Evolutionary conservation across 2,113 vertebrate genomes (phyloP), one percentile per base, ranked within the genome.

Genomic region (Rynchops niger): DNA sequence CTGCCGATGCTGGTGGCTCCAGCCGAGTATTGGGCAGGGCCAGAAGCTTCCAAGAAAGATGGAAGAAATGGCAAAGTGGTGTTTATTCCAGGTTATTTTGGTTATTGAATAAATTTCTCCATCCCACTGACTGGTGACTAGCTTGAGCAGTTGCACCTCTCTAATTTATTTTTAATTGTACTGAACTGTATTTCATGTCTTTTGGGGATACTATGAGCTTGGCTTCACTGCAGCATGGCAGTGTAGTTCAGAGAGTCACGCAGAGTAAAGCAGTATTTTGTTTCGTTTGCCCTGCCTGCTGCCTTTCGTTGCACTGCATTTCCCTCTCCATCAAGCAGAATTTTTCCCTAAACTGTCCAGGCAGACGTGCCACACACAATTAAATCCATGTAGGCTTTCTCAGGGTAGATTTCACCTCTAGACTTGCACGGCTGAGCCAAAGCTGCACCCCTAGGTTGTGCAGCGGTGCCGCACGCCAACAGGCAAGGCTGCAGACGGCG

Each of bases 1-100:
- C 53, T 85, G 56, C 70, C 14, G 11, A 9, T 10, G 52, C 45
- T 73, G 16, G 40, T 74, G 50, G 47, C 47, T 81, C 79, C 59
- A 86, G 20, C 29, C n/a, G 30, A 49, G 32, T 47, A 32, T 3
- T 52, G n/a, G 50, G 47, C 82, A 88, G 80, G 25, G 36, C 69
- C 87, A 82, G 55, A 94, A 85, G 25, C 77, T 87, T 94, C 66
- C 26, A 84, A 85, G 86, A 92, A 94, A 69, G 45, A 69, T 45
- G 19, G 36, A 80, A 91, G 69, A 67, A 94, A 32, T 76, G 21
- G 21, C 76, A 30, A 30, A 77, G 45, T 42, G 47, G 36, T 5
- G 3, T 87, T 92, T 94, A 89, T 91, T 87, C 61, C 27, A 49
- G 19, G 65, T 91, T 59, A 69, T 93, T 76, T 89, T 71, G 40